phyloP scores from a whole-genome alignment of 2,888 invertebrate genomes.

The Tipula lateralis region DNA sequence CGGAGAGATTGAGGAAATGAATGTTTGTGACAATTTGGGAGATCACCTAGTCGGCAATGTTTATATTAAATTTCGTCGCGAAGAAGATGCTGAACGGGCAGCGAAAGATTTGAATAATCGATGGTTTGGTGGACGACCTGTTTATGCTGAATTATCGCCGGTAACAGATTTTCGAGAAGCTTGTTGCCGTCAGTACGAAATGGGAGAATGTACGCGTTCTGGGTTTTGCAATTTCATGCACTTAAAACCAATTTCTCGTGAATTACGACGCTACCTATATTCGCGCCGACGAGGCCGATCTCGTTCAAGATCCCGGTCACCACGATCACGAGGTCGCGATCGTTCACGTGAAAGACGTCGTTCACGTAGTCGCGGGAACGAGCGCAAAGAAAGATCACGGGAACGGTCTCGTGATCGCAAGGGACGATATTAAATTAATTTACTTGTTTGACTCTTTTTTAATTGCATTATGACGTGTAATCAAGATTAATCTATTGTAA shows the following conservation, averaged over 20 bases:
- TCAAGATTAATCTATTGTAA: slow-evolving; percentile 2
- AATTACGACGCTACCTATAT: slow-evolving; percentile 75
- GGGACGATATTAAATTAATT: slow-evolving; percentile 39
- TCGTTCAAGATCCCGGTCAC: slow-evolving; percentile 39
- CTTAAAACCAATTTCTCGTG: slow-evolving; percentile 94
- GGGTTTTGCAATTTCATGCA: slow-evolving; percentile 99
- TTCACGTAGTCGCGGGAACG: slow-evolving; percentile 44
- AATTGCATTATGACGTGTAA: background rate
- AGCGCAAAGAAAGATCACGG: slow-evolving; percentile 38
- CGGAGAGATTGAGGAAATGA: slow-evolving; percentile 99
- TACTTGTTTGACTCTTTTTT: background rate
- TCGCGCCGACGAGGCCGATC: slow-evolving; percentile 60
- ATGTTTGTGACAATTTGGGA: slow-evolving; percentile 98
- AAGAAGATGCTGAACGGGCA: slow-evolving; percentile 97
- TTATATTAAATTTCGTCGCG: slow-evolving; percentile 96
- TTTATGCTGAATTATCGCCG: slow-evolving; percentile 96
- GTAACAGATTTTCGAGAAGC: slow-evolving; percentile 99
- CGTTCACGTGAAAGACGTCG: slow-evolving; percentile 47
- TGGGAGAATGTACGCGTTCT: slow-evolving; percentile 97
- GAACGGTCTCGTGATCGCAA: slow-evolving; percentile 36
- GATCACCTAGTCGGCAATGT: slow-evolving; percentile 99
- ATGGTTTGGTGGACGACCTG: slow-evolving; percentile 98
- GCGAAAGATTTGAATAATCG: slow-evolving; percentile 96
- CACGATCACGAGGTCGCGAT: slow-evolving; percentile 44
- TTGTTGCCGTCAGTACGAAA: slow-evolving; percentile 98